Evolutionary conservation across 2,797 vertebrate genomes (phyloP), one percentile per base, ranked within the genome.

Genomic region (Hapalemur alaotrensis): DNA sequence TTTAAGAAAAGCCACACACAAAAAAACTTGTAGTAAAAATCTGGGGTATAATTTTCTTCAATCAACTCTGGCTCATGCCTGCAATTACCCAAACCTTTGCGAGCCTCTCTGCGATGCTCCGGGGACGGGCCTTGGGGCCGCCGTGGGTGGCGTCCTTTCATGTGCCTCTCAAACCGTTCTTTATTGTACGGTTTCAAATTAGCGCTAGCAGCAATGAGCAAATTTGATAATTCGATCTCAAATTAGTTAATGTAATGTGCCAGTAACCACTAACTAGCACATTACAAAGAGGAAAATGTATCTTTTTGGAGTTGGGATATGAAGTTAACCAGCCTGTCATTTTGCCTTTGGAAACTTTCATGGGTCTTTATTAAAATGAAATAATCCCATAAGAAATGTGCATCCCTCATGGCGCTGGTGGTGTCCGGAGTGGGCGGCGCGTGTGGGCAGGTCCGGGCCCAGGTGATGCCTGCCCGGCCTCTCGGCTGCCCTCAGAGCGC

Each of bases 21-120:
- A 97, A 96, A 98, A 97, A 97, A 92, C 98, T 97, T 83, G 98
- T 93, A 98, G 98, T 97, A 95, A 98, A 98, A 98, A 98, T 97
- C 96, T 11, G 98, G 98, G 99, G 98, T 99, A 99, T 99, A 99
- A 99, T 99, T 99, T 99, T 99, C 99, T 98, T 99, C 99, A 99
- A 99, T 99, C 99, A 99, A 98, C 98, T 98, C 98, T 98, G 97
- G 98, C 99, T 99, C 99, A 99, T 99, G 99, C 99, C 99, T 99
- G 99, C 99, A 99, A 99, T 99, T 99, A 99, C 98, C 98, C 98
- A 98, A 98, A 99, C 98, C 99, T 99, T 98, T 98, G 98, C 98
- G 98, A 98, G 98, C 98, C 98, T 98, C 98, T 97, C 98, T 98
- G 98, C 80, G 98, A 98, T 97, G 98, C 98, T 98, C 98, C 97